phyloP scores from a whole-genome alignment of 2,797 vertebrate genomes.

The Squalus acanthias region DNA sequence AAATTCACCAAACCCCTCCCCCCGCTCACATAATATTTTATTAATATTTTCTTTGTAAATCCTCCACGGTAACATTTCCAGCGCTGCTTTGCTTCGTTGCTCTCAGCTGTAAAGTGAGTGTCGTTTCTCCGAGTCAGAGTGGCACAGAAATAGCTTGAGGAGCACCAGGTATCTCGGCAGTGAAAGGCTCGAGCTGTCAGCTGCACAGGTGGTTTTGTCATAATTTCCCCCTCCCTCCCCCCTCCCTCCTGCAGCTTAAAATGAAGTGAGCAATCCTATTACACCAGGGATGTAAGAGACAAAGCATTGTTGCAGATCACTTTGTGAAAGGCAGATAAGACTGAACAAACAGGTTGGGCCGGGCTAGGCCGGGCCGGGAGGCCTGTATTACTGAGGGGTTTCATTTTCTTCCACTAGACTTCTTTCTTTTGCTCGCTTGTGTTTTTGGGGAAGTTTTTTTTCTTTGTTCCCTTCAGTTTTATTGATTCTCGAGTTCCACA shows the following conservation, averaged over 20 bases:
- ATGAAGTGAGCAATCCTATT: conserved; percentile 42
- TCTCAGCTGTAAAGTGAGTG: neutral
- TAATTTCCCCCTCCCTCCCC: conserved; percentile 19
- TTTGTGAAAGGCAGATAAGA: neutral
- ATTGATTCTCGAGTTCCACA: neutral
- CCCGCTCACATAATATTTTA: too few relatives aligned
- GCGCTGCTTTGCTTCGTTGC: neutral
- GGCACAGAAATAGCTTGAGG: neutral
- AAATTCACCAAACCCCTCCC: neutral
- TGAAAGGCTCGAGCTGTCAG: neutral
- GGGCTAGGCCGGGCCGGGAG: neutral
- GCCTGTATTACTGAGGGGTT: neutral
- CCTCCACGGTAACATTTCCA: neutral
- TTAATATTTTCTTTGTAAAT: neutral
- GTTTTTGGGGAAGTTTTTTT: neutral
- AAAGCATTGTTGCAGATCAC: neutral
- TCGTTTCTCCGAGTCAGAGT: neutral
- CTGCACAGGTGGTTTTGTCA: conserved; percentile 39
- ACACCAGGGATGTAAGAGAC: neutral
- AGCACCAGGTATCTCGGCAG: neutral
- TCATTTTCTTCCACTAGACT: neutral
- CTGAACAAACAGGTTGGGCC: neutral
- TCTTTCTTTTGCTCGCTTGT: neutral
- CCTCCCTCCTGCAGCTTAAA: conserved; percentile 28
- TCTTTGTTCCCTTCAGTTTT: neutral